phyloP scores from a whole-genome alignment of 2,797 vertebrate genomes.

The Helicolenus hilgendorfi region DNA sequence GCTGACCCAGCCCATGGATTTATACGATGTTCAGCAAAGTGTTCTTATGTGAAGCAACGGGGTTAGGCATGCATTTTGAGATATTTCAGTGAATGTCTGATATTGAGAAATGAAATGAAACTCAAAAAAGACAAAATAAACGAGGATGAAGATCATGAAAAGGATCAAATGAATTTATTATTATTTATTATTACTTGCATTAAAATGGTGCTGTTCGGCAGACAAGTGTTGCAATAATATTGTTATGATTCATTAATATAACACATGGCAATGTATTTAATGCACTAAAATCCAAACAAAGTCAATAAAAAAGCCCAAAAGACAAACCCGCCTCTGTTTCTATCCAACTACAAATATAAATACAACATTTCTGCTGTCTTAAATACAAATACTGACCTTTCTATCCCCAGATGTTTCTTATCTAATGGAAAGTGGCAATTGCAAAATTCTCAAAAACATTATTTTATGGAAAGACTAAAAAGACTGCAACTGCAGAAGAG shows the following conservation, averaged over 20 bases:
- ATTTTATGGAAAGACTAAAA: slow-evolving; percentile 59
- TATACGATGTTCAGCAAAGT: slow-evolving; percentile 21
- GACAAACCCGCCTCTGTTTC: slow-evolving; percentile 1
- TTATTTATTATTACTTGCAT: too few species aligned
- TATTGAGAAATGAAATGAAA: background rate
- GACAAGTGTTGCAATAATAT: background rate
- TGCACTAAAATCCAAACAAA: background rate
- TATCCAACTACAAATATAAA: slow-evolving; percentile 7
- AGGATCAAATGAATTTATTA: background rate
- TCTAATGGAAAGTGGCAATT: slow-evolving; percentile 57
- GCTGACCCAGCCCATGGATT: slow-evolving; percentile 26
- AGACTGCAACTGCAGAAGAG: slow-evolving; percentile 49
- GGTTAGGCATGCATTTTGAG: background rate
- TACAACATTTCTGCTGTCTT: background rate
- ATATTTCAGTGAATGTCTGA: background rate
- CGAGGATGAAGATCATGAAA: background rate
- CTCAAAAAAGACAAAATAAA: background rate
- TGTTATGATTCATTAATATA: background rate
- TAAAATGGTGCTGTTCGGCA: background rate
- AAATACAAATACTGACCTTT: slow-evolving; percentile 70
- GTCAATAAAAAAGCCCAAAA: background rate
- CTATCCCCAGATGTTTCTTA: slow-evolving; percentile 28
- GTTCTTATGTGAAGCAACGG: background rate
- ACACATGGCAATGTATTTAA: background rate
- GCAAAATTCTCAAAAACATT: slow-evolving; percentile 60